phyloP scores from a whole-genome alignment of 2,113 vertebrate species.

The Amphilophus citrinellus region DNA sequence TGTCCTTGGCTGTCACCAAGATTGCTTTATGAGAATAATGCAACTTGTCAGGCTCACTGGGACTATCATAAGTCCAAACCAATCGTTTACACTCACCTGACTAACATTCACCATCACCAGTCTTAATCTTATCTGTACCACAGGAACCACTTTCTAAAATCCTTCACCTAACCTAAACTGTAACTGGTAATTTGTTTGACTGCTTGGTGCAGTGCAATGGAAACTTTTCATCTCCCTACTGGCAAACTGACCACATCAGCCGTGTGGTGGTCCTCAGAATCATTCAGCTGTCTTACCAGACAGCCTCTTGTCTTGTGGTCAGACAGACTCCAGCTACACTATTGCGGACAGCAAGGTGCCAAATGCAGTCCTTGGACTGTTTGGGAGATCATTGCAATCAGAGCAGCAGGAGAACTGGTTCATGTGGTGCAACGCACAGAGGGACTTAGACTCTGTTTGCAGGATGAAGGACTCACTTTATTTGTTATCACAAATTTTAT shows the following conservation, averaged over 20 bases:
- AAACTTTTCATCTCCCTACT: neutral
- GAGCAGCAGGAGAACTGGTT: neutral
- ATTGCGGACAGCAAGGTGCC: neutral
- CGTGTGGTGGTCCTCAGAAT: no score
- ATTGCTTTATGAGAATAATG: neutral
- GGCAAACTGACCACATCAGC: neutral
- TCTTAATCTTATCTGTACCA: no score
- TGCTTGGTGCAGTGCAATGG: neutral
- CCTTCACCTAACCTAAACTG: neutral
- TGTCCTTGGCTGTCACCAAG: conserved; percentile 20
- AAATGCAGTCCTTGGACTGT: neutral
- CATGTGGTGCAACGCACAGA: neutral
- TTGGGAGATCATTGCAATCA: neutral
- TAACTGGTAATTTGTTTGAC: neutral
- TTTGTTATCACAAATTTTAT: neutral
- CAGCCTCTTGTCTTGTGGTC: neutral
- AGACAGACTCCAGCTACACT: neutral
- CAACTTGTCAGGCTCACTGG: neutral
- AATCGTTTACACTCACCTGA: neutral
- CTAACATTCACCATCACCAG: no score
- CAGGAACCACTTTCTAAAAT: neutral
- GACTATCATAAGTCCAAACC: no score
- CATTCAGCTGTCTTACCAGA: neutral
- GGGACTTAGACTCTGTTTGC: no score
- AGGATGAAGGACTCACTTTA: no score